Conservation (phyloP, 2,113 vertebrate genomes). For the Syngnathoides biaculeatus region DNA sequence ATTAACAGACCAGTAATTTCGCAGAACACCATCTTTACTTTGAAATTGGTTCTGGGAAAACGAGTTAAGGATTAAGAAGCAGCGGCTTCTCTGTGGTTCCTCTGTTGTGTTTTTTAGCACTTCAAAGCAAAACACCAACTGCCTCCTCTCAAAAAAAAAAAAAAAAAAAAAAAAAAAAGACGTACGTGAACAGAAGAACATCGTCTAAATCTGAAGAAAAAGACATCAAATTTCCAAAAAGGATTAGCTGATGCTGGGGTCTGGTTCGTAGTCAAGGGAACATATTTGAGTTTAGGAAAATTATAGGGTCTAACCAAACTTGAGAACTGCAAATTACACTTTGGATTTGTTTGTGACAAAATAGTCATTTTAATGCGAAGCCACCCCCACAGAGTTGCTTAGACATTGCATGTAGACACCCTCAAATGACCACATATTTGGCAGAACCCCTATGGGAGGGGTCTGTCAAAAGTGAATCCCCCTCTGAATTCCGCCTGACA, state of each 20-base stretch:
- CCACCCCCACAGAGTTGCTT: slow-evolving; percentile 12
- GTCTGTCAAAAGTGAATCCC: slow-evolving; percentile 33
- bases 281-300: slow-evolving; percentile 44
- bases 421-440: slow-evolving; percentile 14
- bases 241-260: slow-evolving; percentile 17
- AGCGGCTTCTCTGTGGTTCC: slow-evolving; percentile 33
- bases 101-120: slow-evolving; percentile 42
- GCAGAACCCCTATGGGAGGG: slow-evolving; percentile 5
- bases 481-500: slow-evolving; percentile 8
- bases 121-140: slow-evolving; percentile 38
- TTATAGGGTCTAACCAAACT: slow-evolving; percentile 27
- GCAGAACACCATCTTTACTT: slow-evolving; percentile 27
- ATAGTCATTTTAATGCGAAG: slow-evolving; percentile 9
- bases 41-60: slow-evolving; percentile 41
- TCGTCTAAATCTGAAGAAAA: slow-evolving; percentile 28
- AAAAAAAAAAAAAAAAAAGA: slow-evolving; percentile 39
- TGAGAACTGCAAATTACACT: slow-evolving; percentile 11
- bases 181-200: slow-evolving; percentile 36
- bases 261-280: slow-evolving; percentile 21
- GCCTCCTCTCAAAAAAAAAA: slow-evolving; percentile 46
- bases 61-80: slow-evolving; percentile 13
- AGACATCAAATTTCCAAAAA: slow-evolving; percentile 37
- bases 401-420: slow-evolving; percentile 25
- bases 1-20: slow-evolving; percentile 44
- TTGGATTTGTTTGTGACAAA: slow-evolving; percentile 16